Evolutionary conservation across 2,888 invertebrate species (phyloP), one percentile per base, ranked within the genome.

Genomic region (Caenorhabditis zanzibari): DNA sequence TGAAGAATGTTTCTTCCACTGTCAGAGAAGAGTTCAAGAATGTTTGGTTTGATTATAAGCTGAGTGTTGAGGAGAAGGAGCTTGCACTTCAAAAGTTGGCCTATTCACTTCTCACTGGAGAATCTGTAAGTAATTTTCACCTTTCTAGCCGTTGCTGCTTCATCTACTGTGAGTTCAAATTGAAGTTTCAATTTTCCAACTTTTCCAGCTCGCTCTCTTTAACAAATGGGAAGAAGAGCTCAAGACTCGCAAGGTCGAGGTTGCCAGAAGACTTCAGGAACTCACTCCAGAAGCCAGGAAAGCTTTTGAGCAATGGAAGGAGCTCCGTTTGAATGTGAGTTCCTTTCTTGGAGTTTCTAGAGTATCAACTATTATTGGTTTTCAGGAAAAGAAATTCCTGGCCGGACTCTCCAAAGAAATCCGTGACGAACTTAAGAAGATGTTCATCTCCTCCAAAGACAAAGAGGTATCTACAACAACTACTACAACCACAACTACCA

Each of bases 221-320:
- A 89, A 89, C 81, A 89, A 90, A 74, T 91, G 91, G 88, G 89
- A 90, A 44, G 89, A 89, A 49, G 90, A 89, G 58, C 86, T 91
- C 41, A 87, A 88, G 63, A 84, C 83, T 47, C 75, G 90, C 44
- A 91, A 91, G 74, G 71, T 76, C 41, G 88, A 89, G 69, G 80
- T 90, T 9, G 82, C 86, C 10, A 85, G 88, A 68, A 90, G 86
- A 77, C 84, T 91, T 61, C 82, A 82, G 10, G 79, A 74, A 9
- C 85, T 91, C 22, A 90, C 91, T 4, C 86, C 87, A 35, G 87
- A 88, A 19, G 90, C 90, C n/a, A 85, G 87, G 72, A 86, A 89
- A 41, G 91, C 91, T 58, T 91, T 88, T 72, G 86, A 89, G 63
- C 84, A 88, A 81, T 91, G 91, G 91, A 89, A 89, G 63, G 85